Evolutionary conservation across 2,113 vertebrate species (phyloP).

Genomic region (Haemorhous mexicanus): DNA sequence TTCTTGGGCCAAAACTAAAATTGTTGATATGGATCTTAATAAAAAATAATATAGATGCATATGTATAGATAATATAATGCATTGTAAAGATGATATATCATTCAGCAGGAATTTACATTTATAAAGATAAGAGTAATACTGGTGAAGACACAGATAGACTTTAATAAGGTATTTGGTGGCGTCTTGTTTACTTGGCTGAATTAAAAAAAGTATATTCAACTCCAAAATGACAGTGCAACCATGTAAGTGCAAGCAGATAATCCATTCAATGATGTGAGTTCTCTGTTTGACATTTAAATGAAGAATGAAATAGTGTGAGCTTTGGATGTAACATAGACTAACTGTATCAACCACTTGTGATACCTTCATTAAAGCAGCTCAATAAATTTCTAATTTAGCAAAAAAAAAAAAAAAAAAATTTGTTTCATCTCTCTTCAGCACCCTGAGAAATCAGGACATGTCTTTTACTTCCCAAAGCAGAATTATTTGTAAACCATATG

Average conservation of each 20-base stretch:
- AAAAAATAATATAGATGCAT: background rate
- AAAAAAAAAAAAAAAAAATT: background rate
- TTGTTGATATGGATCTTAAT: background rate
- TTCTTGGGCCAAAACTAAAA: background rate
- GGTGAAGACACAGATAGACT: background rate
- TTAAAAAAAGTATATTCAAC: background rate
- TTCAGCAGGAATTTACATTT: background rate
- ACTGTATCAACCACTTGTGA: background rate
- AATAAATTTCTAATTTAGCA: background rate
- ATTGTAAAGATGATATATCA: background rate
- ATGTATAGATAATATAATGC: background rate
- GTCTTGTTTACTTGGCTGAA: background rate
- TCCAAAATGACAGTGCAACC: background rate
- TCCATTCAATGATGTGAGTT: fast-evolving
- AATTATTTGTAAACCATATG: background rate
- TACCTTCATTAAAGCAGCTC: background rate
- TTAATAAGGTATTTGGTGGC: background rate
- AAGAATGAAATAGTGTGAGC: background rate
- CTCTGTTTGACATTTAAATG: background rate
- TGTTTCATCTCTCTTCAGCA: background rate
- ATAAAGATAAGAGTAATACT: background rate
- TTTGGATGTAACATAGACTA: background rate
- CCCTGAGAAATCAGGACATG: background rate
- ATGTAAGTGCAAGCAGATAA: background rate
- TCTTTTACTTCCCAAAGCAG: background rate